These are phyloP conservation scores for Odocoileus hemionus DNA, from an alignment of 2,113 vertebrate species.

Conservation along the genomic window DNA sequence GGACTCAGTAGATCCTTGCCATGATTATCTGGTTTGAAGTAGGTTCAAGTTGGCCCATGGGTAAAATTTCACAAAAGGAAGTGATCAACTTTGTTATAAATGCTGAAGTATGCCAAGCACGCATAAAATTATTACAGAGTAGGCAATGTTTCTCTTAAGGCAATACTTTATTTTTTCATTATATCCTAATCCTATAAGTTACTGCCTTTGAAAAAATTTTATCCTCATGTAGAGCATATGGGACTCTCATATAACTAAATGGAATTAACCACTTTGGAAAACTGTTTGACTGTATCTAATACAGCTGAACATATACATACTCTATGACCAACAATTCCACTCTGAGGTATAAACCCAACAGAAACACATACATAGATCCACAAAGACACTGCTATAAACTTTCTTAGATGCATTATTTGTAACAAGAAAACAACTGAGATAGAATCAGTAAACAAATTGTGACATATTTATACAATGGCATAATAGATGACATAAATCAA, in stretches of 20 bases:
- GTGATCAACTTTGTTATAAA: conserved; percentile 43
- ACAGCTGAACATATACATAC: not conserved
- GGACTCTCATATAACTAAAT: not conserved
- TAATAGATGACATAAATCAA: not conserved
- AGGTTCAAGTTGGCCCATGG: conserved; percentile 51
- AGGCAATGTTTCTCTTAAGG: not conserved
- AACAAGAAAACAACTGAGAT: not conserved
- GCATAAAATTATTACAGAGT: conserved; percentile 13
- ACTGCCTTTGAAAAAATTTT: not conserved
- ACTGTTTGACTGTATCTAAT: not conserved
- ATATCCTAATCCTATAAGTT: not conserved
- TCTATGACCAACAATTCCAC: not conserved
- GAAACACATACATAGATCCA: not conserved
- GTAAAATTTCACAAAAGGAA: conserved; percentile 55
- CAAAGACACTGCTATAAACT: not conserved
- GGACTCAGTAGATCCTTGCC: conserved; percentile 55
- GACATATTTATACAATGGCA: not conserved
- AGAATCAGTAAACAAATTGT: not conserved
- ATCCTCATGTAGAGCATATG: not conserved
- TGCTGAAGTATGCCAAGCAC: not conserved
- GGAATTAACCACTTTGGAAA: not conserved
- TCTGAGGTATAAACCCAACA: not conserved
- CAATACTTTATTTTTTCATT: not conserved
- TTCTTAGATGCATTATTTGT: not conserved
- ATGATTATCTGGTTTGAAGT: conserved; percentile 39